A percentile compares a stretch with the other conserved stretches of the same genome.
Conservation (phyloP, 2,113 vertebrate species). For the Poicephalus gulielmi region DNA sequence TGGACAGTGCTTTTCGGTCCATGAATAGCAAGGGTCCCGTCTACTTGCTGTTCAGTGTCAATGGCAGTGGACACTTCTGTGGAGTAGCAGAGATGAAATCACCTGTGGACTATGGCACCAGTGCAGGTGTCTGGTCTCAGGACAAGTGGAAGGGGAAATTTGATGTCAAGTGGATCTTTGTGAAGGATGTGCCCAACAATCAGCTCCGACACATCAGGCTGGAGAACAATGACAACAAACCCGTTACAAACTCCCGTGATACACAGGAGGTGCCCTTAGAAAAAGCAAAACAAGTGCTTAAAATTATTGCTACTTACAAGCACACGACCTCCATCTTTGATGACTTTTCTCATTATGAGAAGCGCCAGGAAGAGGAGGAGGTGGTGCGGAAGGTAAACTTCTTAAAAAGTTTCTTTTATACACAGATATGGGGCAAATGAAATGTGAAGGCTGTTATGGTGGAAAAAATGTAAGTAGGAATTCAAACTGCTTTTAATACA, state of each 20-base stretch:
- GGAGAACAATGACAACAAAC: slow-evolving; percentile 99
- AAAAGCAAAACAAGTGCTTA: slow-evolving; percentile 97
- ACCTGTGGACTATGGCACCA: slow-evolving; percentile 97
- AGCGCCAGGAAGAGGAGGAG: slow-evolving; percentile 95
- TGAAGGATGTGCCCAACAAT: slow-evolving; percentile 98
- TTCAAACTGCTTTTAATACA: not conserved
- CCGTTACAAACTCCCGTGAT: slow-evolving; percentile 98
- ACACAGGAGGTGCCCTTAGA: slow-evolving; percentile 98
- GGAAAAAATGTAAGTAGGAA: slow-evolving; percentile 49
- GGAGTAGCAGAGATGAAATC: slow-evolving; percentile 98
- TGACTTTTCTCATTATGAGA: slow-evolving; percentile 97
- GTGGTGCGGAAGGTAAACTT: slow-evolving; percentile 90
- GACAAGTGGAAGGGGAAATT: slow-evolving; percentile 99
- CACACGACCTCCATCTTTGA: slow-evolving; percentile 99
- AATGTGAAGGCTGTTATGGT: slow-evolving; percentile 47
- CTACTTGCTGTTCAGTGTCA: slow-evolving; percentile 97
- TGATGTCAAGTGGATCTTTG: slow-evolving; percentile 98
- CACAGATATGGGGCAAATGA: slow-evolving; percentile 57
- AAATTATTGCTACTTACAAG: slow-evolving; percentile 96
- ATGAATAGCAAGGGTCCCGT: slow-evolving; percentile 90
- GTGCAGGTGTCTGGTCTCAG: slow-evolving; percentile 98
- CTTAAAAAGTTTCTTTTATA: slow-evolving; percentile 63
- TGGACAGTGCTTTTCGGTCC: slow-evolving; percentile 91
- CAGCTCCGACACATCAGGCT: slow-evolving; percentile 97
- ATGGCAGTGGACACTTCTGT: slow-evolving; percentile 97